Base-by-base conservation (phyloP, 2,113 vertebrate genomes). In the Acrocephalus arundinaceus region DNA sequence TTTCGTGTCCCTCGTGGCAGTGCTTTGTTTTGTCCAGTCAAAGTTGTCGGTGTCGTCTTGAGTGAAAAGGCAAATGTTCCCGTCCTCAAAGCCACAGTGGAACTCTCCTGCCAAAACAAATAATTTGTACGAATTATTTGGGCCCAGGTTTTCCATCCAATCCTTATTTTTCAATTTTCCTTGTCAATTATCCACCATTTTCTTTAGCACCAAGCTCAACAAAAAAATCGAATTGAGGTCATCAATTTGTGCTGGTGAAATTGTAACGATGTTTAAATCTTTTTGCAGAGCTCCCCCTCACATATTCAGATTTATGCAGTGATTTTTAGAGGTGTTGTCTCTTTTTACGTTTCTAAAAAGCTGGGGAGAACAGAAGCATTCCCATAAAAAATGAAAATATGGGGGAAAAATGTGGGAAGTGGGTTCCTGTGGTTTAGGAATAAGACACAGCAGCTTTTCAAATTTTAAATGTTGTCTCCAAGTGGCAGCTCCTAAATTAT, bases 21-120 rank as follows among this genome's bases (percentile, higher is more conserved):
- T 99, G 87, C 99, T 99, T 93, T 99, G 99, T n/a, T 99, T 98
- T 2, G 98, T 99, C 99, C 99, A 99, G 96, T 99, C 99, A 45
- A 99, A 99, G 76, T 99, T 99, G 82, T 99, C 99, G 9, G 98
- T 99, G 91, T 99, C 99, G 22, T 99, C 99, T 98, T 99, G 99
- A 12, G 98, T 99, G 97, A 99, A 99, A 82, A 99, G 98, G 97
- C 99, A 99, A 95, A 99, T 99, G 49, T 99, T 98, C 55, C 99
- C 98, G 19, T 99, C 99, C 97, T 99, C 99, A 71, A 99, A 99
- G 82, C 99, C 99, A 75, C 99, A 99, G 96, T 99, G 99, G 98
- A 99, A 99, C 97, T 99, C 99, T 92, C 99, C 99, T 99, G 97
- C 74, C 92, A 81, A 89, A 96, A 58, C 31, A 72, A 90, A 88